Evolutionary conservation across 2,113 vertebrate species (phyloP), one percentile per base, ranked within the genome.

Genomic region (Oreochromis tanganicae): DNA sequence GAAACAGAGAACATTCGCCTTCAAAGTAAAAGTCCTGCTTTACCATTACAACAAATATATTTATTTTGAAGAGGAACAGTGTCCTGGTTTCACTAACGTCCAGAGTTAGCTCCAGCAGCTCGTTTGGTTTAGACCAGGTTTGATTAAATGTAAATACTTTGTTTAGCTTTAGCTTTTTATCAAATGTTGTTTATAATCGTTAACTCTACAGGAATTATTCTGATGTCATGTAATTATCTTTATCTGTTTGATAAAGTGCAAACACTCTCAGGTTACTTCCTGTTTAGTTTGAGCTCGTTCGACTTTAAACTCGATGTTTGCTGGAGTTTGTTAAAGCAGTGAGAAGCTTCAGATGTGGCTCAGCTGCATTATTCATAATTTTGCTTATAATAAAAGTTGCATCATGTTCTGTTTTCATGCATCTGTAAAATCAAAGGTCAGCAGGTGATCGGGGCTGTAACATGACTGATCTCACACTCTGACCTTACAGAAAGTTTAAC

Each of bases 401-500:
- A 27, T 24, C n/a, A 43, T 4, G 12, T 27, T 27, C 66, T 27
- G 11, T 43, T 71, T 3, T 71, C n/a, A 24, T 16, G 12, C n/a
- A 24, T 14, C 7, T 71, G 36, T 71, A 16, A 24, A 43, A 1
- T 68, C 36, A 14, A n/a, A 41, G 63, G 36, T 5, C 19, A n/a
- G 66, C n/a, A 43, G 16, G 36, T 43, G n/a, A 71, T 71, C 21
- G 21, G 38, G 43, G 38, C 21, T 46, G 17, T 16, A 1, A 10
- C 29, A 10, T 34, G 29, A 32, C 38, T 43, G 36, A 71, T 71
- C 38, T 43, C 36, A 71, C 66, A 71, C 38, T 43, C 66, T 71
- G 66, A 43, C n/a, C 66, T 73, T 73, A 46, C 41, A 73, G 24
- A 14, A 71, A 73, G 21, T 73, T 73, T 27, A 73, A 27, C 68